Percentiles rank a stretch among this genome's conserved stretches.
Conservation (phyloP, 2,888 invertebrate genomes). For the Gandaritis pyraliata region DNA sequence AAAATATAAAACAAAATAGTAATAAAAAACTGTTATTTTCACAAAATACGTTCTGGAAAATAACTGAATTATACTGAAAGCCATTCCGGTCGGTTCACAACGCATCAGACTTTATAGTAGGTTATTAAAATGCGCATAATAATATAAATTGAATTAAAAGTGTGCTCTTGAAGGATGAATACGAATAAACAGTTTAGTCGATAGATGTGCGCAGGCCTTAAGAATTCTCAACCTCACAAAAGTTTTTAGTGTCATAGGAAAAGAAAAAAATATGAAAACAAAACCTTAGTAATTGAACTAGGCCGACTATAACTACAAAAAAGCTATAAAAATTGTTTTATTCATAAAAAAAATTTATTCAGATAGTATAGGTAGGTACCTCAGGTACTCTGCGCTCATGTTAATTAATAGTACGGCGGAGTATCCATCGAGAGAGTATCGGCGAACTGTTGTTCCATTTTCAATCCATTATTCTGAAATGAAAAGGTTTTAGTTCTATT, state of each 20-base stretch:
- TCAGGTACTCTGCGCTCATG: background rate
- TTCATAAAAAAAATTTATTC: no score
- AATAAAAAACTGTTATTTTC: background rate
- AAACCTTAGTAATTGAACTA: no score
- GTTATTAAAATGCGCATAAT: conserved; percentile 50
- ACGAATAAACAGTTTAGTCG: no score
- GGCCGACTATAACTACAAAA: no score
- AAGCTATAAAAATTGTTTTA: no score
- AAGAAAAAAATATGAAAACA: no score
- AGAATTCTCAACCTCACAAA: no score
- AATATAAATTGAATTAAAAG: conserved; percentile 50
- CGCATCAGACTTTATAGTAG: conserved; percentile 17
- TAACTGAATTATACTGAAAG: conserved; percentile 7
- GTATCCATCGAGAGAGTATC: background rate
- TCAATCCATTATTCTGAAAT: conserved; percentile 14
- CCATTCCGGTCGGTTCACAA: conserved; percentile 11
- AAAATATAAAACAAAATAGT: background rate
- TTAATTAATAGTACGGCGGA: conserved; percentile 6
- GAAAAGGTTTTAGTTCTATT: conserved; percentile 45
- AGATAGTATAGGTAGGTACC: no score
- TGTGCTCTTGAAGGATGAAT: conserved; percentile 45
- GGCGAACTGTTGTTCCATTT: conserved; percentile 5
- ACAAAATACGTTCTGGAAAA: background rate
- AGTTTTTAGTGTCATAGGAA: no score
- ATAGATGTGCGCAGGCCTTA: no score